Percentiles rank a stretch among this genome's conserved stretches.
phyloP scores from a whole-genome alignment of 2,797 vertebrate genomes.

The Limnodromus scolopaceus region DNA sequence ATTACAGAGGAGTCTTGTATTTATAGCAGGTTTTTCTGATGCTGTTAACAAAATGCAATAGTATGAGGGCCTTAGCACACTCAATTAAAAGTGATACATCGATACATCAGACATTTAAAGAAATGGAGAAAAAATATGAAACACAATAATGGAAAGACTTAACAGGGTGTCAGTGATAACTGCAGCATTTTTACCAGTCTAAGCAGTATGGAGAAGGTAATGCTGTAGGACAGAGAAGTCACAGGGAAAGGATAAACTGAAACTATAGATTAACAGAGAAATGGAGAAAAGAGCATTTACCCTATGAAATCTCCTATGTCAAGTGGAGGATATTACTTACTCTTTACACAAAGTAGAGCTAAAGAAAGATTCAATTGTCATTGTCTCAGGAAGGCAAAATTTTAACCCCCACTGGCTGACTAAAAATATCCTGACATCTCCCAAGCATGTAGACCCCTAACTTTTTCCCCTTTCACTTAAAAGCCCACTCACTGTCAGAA shows the following conservation, averaged over 20 bases:
- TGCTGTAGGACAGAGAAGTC: background rate
- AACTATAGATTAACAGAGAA: background rate
- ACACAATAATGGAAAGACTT: background rate
- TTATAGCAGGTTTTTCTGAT: background rate
- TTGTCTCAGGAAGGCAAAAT: background rate
- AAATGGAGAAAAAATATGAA: background rate
- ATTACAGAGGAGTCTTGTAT: background rate
- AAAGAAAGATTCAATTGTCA: background rate
- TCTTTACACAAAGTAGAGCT: background rate
- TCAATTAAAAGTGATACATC: background rate
- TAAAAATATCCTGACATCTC: background rate
- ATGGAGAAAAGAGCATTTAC: background rate
- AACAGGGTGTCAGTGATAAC: background rate
- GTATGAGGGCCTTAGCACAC: background rate
- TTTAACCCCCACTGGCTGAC: background rate
- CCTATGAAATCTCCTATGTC: accelerated
- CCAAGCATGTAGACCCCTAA: background rate
- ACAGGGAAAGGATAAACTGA: background rate
- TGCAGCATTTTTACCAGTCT: background rate
- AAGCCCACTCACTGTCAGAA: background rate
- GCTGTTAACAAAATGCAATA: background rate
- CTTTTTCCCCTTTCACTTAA: background rate
- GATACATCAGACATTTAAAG: background rate
- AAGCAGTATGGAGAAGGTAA: background rate
- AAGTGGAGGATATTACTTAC: background rate